These are phyloP conservation scores for Lordiphosa mommai DNA, from an alignment of 1,140 invertebrate genomes.

Conservation along the genomic window DNA sequence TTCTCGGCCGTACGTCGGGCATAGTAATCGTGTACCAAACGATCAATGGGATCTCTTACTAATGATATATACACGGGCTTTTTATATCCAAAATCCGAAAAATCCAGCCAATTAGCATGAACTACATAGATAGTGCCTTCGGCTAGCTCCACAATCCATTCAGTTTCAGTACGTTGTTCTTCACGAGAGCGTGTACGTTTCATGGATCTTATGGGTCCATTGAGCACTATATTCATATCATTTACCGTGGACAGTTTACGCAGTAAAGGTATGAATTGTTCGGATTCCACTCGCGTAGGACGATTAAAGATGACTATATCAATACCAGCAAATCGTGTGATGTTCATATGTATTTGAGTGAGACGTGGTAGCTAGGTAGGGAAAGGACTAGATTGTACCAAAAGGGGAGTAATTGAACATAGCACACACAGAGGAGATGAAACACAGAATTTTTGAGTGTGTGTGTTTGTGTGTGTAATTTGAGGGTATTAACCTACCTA, in stretches of 20 bases:
- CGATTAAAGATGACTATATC: conserved; percentile 92
- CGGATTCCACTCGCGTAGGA: conserved; percentile 90
- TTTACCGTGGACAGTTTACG: conserved; percentile 87
- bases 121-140: conserved; percentile 57
- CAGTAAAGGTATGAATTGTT: conserved; percentile 81
- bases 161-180: conserved; percentile 85
- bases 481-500: too few species aligned
- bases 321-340: conserved; percentile 86
- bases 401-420: conserved; percentile 4
- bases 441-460: conserved; percentile 15
- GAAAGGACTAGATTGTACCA: conserved; percentile 3
- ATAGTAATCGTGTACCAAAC: conserved; percentile 91
- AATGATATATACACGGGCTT: conserved; percentile 93
- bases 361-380: conserved; percentile 38
- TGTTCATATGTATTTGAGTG: conserved; percentile 83
- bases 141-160: conserved; percentile 64
- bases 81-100: conserved; percentile 84
- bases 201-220: conserved; percentile 40
- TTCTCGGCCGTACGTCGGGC: conserved; percentile 87
- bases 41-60: conserved; percentile 92
- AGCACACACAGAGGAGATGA: conserved; percentile 80
- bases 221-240: conserved; percentile 47
- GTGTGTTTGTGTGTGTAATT: neutral
- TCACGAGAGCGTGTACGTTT: conserved; percentile 80
- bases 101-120: conserved; percentile 81